phyloP scores from a whole-genome alignment of 2,888 invertebrate genomes.

The Pedicia rivosa region DNA sequence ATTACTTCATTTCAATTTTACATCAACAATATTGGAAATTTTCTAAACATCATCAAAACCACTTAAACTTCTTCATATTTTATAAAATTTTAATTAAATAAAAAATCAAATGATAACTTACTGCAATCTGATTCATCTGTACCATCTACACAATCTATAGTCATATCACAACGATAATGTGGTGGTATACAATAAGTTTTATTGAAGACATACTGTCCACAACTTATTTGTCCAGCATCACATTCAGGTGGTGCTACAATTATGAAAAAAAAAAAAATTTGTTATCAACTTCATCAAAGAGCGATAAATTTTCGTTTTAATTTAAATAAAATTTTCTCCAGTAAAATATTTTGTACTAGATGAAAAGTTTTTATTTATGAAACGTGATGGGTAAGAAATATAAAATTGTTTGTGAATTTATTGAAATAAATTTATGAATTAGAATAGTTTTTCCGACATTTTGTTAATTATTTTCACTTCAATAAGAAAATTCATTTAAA shows the following conservation, averaged over 20 bases:
- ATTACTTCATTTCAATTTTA: no score
- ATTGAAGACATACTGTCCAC: slow-evolving; percentile 89
- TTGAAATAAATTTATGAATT: no score
- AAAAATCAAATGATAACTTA: no score
- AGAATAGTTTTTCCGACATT: no score
- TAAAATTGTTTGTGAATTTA: no score
- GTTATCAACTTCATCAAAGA: background rate
- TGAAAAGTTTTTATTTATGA: background rate
- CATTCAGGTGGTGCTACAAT: slow-evolving; percentile 82
- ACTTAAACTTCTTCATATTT: no score
- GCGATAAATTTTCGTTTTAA: background rate
- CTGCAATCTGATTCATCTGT: slow-evolving; percentile 92
- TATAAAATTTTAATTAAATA: no score
- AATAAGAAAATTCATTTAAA: no score
- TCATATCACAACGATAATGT: slow-evolving; percentile 88
- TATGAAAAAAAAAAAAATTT: slow-evolving; percentile 23
- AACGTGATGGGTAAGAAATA: no score
- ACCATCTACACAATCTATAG: slow-evolving; percentile 87
- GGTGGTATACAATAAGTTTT: slow-evolving; percentile 90
- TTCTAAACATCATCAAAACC: no score
- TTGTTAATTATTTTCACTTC: no score
- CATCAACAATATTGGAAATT: no score
- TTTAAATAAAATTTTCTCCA: background rate
- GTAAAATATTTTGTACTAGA: background rate
- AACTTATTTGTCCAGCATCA: slow-evolving; percentile 78